Evolutionary conservation across 2,888 invertebrate species (phyloP).

Genomic region (Heliothis peltigera): DNA sequence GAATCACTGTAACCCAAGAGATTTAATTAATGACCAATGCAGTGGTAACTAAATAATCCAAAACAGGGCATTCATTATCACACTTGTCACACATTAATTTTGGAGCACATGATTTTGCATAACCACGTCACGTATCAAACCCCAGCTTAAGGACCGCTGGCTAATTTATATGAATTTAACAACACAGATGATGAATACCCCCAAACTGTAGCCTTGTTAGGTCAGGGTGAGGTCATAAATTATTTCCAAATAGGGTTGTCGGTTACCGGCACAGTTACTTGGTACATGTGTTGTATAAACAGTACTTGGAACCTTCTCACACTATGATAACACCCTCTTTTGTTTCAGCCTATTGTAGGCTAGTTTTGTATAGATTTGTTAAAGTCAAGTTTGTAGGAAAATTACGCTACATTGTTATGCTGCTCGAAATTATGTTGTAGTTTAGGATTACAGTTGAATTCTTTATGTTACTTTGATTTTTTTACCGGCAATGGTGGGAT

Average conservation of each 20-base stretch:
- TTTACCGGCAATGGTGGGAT: too few species aligned
- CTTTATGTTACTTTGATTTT: not conserved
- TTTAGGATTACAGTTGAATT: not conserved
- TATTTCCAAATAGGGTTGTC: constrained; percentile 61
- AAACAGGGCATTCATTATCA: constrained; percentile 16
- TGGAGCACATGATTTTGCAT: constrained; percentile 22
- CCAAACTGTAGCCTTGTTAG: constrained; percentile 44
- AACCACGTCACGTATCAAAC: constrained; percentile 39
- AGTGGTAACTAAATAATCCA: not conserved
- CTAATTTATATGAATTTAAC: constrained; percentile 66
- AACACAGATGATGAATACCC: constrained; percentile 57
- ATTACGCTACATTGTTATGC: constrained; percentile 28
- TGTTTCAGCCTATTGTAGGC: constrained; percentile 45
- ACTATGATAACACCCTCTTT: constrained; percentile 42
- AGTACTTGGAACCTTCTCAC: constrained; percentile 36
- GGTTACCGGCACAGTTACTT: constrained; percentile 49
- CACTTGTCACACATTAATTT: constrained; percentile 25
- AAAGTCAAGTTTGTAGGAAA: constrained; percentile 25
- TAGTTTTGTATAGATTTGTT: constrained; percentile 50
- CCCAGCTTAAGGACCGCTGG: constrained; percentile 28
- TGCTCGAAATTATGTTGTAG: not conserved
- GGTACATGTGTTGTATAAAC: constrained; percentile 44
- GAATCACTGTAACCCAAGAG: too few species aligned
- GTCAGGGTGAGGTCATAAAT: constrained; percentile 61
- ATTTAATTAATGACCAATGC: not conserved